These are phyloP conservation scores for Carcharodon carcharias DNA, from an alignment of 2,797 vertebrate species.

Conservation along the genomic window DNA sequence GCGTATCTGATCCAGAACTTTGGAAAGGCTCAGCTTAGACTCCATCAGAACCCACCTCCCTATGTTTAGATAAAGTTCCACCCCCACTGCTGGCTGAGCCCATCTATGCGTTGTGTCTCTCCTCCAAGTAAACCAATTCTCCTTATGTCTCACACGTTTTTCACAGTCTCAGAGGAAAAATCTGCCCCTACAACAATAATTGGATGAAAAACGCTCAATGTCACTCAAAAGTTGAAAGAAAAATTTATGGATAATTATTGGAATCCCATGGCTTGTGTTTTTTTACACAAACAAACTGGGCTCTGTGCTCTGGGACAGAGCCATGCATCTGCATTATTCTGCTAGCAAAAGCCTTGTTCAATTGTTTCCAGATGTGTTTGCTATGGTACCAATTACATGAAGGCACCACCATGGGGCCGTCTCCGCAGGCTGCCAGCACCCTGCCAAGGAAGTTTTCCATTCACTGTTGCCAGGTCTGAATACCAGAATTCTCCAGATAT, in stretches of 20 bases:
- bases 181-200: not conserved
- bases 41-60: not conserved
- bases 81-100: not conserved
- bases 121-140: not conserved
- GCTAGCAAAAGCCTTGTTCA: conserved; percentile 39
- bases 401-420: conserved; percentile 43
- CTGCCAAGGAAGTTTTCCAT: conserved; percentile 50
- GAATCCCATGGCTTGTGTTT: conserved; percentile 38
- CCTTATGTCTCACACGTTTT: not conserved
- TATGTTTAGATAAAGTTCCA: not conserved
- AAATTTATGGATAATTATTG: conserved; percentile 37
- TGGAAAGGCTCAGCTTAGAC: conserved; percentile 1
- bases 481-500: conserved; percentile 33
- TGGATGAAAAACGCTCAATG: not conserved
- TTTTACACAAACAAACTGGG: conserved; percentile 34
- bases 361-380: conserved; percentile 56
- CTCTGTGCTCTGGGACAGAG: conserved; percentile 34
- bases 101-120: not conserved
- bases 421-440: conserved; percentile 47
- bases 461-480: conserved; percentile 44
- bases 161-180: conserved; percentile 9
- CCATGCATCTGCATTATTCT: conserved; percentile 38
- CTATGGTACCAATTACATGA: conserved; percentile 48
- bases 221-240: conserved; percentile 37
- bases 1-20: not conserved